Evolutionary conservation across 2,888 invertebrate genomes (phyloP), one percentile per base, ranked within the genome.

Genomic region (Cremastobaeus sp.): DNA sequence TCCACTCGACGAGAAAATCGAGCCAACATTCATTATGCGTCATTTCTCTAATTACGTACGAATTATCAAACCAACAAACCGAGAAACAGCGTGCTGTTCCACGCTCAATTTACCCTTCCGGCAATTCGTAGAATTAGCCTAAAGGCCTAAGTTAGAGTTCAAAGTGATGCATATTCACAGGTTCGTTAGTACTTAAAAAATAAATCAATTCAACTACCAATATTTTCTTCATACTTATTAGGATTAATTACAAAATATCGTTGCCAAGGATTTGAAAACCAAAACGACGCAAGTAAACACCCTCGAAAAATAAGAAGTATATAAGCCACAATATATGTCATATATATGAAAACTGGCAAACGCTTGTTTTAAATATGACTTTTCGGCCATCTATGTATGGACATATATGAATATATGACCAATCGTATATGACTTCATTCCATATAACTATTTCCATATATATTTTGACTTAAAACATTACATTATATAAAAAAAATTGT

Each of bases 151-250:
- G 76, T 74, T 72, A 15, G 60, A 78, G 77, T 79, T 82, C 78
- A 79, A 82, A 81, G 77, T 59, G 68, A 81, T 80, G 78, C 79
- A 80, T 82, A 82, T 81, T 82, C 81, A 82, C 80, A 79, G 76
- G 80, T 77, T 82, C 79, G 79, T 82, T 81, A 80, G 78, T 64
- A 69, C 55, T 60, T 15, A 60, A 48, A 41, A 66, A 60, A 62
- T 60, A 66, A 73, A 66, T 68, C 55, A 55, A 73, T 66, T 73
- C 66, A 54, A 57, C 47, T 30, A 32, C 8, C 52, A 54, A 52
- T 71, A 59, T 71, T 65, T 59, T 59, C 59, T 35, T 9, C 25
- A 11, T 57, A 45, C 34, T 45, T 25, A 48, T 60, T 72, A 54
- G 66, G 60, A 72, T 66, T 54, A 60, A 66, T 60, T 48, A 37